Percentiles rank a stretch among this genome's conserved stretches.
Evolutionary conservation across 2,113 vertebrate genomes (phyloP).

Genomic region (Alexandromys fortis): DNA sequence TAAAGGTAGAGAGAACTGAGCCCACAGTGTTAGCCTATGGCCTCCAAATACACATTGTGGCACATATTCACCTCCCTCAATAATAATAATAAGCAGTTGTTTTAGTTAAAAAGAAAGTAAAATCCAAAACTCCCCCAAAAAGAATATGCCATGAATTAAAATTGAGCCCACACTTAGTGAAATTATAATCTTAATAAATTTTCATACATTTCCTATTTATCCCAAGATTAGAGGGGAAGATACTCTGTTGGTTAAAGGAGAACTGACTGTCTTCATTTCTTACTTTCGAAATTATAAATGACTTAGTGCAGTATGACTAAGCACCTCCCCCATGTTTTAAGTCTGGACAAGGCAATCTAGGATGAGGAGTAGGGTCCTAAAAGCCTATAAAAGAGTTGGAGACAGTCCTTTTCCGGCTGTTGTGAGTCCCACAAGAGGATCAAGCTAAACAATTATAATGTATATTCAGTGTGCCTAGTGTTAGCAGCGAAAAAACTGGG

Average conservation of each 20-base stretch:
- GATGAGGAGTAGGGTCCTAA: too few relatives aligned
- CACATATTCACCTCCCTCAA: too few relatives aligned
- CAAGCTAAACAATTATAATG: too few relatives aligned
- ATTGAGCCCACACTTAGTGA: background rate
- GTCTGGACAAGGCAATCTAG: too few relatives aligned
- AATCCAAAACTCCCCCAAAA: too few relatives aligned
- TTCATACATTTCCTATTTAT: background rate
- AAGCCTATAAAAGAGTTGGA: too few relatives aligned
- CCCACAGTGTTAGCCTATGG: background rate
- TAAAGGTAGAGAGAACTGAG: background rate
- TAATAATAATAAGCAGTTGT: background rate
- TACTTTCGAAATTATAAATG: conserved; percentile 11
- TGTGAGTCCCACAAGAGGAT: too few relatives aligned
- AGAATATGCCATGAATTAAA: background rate
- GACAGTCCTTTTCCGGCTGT: too few relatives aligned
- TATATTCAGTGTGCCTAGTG: too few relatives aligned
- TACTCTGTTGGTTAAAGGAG: background rate
- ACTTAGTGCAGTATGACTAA: background rate
- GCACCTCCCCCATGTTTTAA: too few relatives aligned
- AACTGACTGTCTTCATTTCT: background rate
- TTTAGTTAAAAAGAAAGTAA: background rate
- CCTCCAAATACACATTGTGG: background rate
- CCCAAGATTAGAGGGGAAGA: background rate
- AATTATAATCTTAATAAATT: background rate
- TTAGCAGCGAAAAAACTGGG: too few relatives aligned